These are phyloP conservation scores for Onychomys arenicola DNA, from an alignment of 2,797 vertebrate genomes.

Conservation along the genomic window DNA sequence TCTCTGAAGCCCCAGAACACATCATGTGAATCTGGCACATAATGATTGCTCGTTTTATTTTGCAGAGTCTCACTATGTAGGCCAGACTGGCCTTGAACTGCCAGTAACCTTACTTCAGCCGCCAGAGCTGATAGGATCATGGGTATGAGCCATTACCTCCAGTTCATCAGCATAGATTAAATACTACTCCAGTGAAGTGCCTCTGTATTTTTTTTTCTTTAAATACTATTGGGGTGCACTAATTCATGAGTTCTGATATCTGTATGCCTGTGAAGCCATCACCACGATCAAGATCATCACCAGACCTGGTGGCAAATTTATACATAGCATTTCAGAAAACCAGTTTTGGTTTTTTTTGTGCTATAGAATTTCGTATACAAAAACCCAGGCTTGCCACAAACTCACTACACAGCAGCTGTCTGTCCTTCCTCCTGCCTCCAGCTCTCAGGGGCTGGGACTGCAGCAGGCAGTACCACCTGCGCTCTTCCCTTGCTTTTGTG, in stretches of 20 bases:
- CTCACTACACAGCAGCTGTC: too few relatives aligned
- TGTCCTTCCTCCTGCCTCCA: neutral
- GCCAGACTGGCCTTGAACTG: neutral
- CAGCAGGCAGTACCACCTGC: neutral
- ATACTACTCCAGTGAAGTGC: neutral
- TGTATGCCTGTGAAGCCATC: neutral
- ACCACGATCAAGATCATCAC: neutral
- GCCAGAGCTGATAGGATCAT: neutral
- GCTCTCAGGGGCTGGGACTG: neutral
- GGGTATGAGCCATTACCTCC: neutral
- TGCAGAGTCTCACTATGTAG: neutral
- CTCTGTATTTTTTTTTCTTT: neutral
- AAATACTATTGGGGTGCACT: neutral
- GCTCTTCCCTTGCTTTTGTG: neutral
- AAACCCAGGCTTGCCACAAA: neutral
- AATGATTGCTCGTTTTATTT: neutral
- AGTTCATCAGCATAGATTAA: neutral
- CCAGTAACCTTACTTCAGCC: neutral
- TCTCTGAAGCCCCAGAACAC: neutral
- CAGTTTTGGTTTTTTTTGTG: neutral
- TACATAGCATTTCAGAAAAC: neutral
- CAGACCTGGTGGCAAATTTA: neutral
- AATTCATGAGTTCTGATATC: neutral
- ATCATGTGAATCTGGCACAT: neutral
- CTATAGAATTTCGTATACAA: neutral